A percentile compares a stretch with the other conserved stretches of the same genome.
Conservation (phyloP, 2,888 invertebrate genomes). For the Therioaphis trifolii region DNA sequence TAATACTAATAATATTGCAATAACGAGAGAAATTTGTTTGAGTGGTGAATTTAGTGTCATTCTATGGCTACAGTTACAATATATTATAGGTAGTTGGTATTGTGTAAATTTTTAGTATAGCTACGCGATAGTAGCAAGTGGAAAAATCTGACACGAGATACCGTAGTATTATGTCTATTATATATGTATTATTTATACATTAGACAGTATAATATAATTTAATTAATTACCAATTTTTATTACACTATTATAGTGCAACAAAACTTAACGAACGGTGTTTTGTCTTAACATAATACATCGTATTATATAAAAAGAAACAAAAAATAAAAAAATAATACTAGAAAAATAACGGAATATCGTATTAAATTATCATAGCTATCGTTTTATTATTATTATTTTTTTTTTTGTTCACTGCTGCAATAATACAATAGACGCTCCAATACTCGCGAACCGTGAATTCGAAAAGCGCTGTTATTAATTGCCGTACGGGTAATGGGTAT, state of each 20-base stretch:
- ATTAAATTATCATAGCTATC: not conserved
- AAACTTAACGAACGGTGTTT: not conserved
- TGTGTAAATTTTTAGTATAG: too few species aligned
- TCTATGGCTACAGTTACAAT: too few species aligned
- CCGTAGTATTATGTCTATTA: not conserved
- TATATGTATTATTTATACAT: too few species aligned
- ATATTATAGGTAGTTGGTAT: too few species aligned
- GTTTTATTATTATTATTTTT: conserved; percentile 5
- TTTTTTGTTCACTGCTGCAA: not conserved
- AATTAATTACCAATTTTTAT: too few species aligned
- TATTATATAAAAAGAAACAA: not conserved
- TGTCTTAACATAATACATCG: not conserved
- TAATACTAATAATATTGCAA: too few species aligned
- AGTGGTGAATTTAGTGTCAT: too few species aligned
- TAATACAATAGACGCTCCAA: conserved; percentile 47
- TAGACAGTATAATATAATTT: too few species aligned
- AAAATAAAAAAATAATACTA: not conserved
- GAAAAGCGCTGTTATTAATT: conserved; percentile 57
- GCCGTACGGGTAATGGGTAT: conserved; percentile 61
- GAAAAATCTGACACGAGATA: conserved; percentile 1
- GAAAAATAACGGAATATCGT: conserved; percentile 26
- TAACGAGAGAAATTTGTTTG: too few species aligned
- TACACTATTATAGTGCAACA: too few species aligned
- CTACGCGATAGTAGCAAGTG: not conserved
- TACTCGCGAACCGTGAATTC: conserved; percentile 58